These are phyloP conservation scores for Cnemophilus loriae DNA, from an alignment of 2,113 vertebrate species.

Conservation along the genomic window DNA sequence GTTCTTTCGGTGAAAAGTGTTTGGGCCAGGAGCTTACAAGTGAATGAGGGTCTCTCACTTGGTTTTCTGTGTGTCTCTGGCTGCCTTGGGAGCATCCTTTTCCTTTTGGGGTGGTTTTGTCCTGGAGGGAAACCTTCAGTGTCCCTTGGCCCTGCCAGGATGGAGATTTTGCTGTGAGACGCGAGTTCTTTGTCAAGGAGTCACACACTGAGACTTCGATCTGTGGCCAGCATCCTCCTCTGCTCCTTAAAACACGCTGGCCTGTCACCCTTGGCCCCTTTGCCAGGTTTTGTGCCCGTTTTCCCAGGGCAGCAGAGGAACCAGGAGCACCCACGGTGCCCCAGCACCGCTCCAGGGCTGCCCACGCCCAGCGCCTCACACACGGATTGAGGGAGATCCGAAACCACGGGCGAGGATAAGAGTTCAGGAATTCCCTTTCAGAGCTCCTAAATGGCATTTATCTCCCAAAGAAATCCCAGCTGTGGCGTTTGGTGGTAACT, in stretches of 20 bases:
- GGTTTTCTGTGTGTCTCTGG: neutral
- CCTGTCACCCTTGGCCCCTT: neutral
- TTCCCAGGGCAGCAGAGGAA: neutral
- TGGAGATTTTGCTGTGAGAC: neutral
- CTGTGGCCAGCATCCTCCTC: neutral
- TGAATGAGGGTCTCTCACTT: neutral
- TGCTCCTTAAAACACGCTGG: neutral
- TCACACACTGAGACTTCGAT: neutral
- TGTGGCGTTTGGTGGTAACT: neutral
- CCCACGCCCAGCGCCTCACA: neutral
- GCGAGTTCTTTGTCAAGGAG: neutral
- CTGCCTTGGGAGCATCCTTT: neutral
- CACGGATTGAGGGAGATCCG: neutral
- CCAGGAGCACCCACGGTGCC: rapidly evolving
- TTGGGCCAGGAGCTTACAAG: neutral
- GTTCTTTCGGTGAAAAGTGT: neutral
- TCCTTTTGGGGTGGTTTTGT: neutral
- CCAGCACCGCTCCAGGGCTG: neutral
- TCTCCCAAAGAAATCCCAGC: neutral
- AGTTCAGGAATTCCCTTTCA: neutral
- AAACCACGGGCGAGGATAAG: neutral
- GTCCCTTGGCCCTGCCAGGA: neutral
- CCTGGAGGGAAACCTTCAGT: neutral
- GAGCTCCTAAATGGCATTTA: neutral
- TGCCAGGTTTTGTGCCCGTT: neutral